Base-by-base conservation (phyloP, 2,888 invertebrate genomes). In the Neocrepidodera transversa region DNA sequence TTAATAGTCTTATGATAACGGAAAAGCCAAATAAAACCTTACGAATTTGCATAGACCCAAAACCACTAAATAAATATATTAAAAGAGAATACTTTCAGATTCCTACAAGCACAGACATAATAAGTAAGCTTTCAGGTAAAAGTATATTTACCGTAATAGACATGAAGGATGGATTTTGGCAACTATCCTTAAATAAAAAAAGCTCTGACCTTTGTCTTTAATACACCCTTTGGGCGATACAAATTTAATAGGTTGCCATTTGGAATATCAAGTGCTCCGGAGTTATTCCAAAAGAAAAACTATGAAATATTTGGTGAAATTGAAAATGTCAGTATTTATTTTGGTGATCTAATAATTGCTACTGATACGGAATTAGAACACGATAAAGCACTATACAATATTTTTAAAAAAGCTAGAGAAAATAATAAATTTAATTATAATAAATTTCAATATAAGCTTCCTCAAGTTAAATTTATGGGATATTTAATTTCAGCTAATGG, bases 231-330 rank as follows among this genome's bases (percentile, higher is more conserved):
- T 54, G 65, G 63, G 2, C 53, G 55, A 40, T 73, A 63, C 59
- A 55, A 56, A 54, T 73, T 62, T 58, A 47, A 47, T n/a, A 63
- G 70, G 18, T n/a, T 71, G 18, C 68, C 70, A 1, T 72, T 71
- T 64, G 71, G 69, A 0, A 16, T 73, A 1, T 54, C 42, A 4
- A 18, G 38, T 3, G 61, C 64, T 2, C 68, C 68, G 5, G 72
- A 70, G 54, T 43, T 68, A 5, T 70, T n/a, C n/a, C 71, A 71
- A 38, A 50, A 48, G 20, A 49, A 51, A 45, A 63, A 59, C 26
- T 35, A 28, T 5, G 28, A 55, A 38, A 64, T 63, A 10, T 69
- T 71, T 59, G 70, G 67, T 35, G 68, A 69, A 11, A 65, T 69
- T 26, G 43, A 50, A 36, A 67, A 64, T 17, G 65, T 71, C 8